Conservation (phyloP, 92 coral and sea anemone genomes). For the Zoanthus sociatus region DNA sequence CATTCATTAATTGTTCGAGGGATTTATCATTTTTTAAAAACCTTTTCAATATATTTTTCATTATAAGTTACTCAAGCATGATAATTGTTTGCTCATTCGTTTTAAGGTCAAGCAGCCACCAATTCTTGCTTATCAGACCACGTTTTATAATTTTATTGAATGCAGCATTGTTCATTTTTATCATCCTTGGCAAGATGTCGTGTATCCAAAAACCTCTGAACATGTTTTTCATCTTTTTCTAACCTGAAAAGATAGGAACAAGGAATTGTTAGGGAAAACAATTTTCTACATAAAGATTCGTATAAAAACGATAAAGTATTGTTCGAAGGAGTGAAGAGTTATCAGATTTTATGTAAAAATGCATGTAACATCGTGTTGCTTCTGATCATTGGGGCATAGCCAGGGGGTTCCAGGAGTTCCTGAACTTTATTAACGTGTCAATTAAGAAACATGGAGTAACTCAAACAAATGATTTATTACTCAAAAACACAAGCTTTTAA, state of each 20-base stretch:
- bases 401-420: too few relatives aligned
- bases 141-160: conserved; percentile 5
- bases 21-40: not conserved
- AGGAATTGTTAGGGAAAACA: not conserved
- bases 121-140: not conserved
- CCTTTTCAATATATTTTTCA: not conserved
- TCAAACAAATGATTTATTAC: too few relatives aligned
- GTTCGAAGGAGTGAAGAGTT: too few relatives aligned
- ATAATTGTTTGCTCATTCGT: not conserved
- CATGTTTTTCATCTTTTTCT: conserved; percentile 40
- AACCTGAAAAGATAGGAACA: not conserved
- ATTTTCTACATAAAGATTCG: too few relatives aligned
- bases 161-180: conserved; percentile 36
- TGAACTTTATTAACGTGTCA: too few relatives aligned
- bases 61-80: not conserved
- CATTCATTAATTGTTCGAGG: not conserved
- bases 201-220: conserved; percentile 27
- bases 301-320: too few relatives aligned
- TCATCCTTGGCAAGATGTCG: conserved; percentile 29
- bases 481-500: too few relatives aligned
- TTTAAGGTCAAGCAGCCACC: not conserved
- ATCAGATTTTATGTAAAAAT: too few relatives aligned
- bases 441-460: too few relatives aligned
- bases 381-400: too few relatives aligned
- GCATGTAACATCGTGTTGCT: too few relatives aligned